phyloP scores from a whole-genome alignment of 2,113 vertebrate genomes.

The Gymnorhina tibicen region DNA sequence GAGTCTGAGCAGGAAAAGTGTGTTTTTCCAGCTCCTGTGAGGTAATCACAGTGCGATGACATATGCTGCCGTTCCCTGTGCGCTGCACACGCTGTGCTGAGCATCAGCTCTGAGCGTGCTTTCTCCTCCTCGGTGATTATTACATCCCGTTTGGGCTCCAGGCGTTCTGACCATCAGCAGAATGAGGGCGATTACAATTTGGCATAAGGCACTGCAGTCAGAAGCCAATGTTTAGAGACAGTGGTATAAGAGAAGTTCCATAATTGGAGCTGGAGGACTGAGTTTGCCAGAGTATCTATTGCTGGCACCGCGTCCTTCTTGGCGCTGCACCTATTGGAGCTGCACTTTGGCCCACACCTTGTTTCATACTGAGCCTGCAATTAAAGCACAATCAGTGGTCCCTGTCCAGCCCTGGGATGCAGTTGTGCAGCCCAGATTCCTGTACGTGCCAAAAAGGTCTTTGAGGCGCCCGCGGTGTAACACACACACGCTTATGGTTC shows the following conservation, averaged over 20 bases:
- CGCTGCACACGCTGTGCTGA: background rate
- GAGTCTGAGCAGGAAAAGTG: slow-evolving; percentile 29
- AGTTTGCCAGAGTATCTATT: slow-evolving; percentile 53
- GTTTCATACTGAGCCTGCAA: slow-evolving; percentile 5
- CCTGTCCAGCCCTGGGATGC: slow-evolving; percentile 66
- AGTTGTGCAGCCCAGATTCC: background rate
- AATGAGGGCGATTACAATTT: slow-evolving; percentile 58
- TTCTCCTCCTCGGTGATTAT: slow-evolving; percentile 51
- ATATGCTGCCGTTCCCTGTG: slow-evolving; percentile 3
- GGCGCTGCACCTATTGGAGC: slow-evolving; percentile 27
- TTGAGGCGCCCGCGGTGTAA: fast-evolving
- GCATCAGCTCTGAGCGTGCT: background rate
- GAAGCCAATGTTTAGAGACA: slow-evolving; percentile 58
- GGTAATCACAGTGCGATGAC: slow-evolving; percentile 5
- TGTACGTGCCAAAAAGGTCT: background rate
- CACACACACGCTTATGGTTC: fast-evolving
- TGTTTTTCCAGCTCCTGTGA: slow-evolving; percentile 38
- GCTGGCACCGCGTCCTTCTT: slow-evolving; percentile 36
- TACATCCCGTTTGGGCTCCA: background rate
- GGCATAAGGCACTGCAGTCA: slow-evolving; percentile 25
- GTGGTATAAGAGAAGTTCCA: slow-evolving; percentile 52
- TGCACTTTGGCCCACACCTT: slow-evolving; percentile 58
- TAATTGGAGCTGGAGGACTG: slow-evolving; percentile 31
- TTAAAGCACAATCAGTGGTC: slow-evolving; percentile 45
- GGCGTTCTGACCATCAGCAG: slow-evolving; percentile 36